Evolutionary conservation across 2,113 vertebrate genomes (phyloP).

Genomic region (Rissa tridactyla): DNA sequence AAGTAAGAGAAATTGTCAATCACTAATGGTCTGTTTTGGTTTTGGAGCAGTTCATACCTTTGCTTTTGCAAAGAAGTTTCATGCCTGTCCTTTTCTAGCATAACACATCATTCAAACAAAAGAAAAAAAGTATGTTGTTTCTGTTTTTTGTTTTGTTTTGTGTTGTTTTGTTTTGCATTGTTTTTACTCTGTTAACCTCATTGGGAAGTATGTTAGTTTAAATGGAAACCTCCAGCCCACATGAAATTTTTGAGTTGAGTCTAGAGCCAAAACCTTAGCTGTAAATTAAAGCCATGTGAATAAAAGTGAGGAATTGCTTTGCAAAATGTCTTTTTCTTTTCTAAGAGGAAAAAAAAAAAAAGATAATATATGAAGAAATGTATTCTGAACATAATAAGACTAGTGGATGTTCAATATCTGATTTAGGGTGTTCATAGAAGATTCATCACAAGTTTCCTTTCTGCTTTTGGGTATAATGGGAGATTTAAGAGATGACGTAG

Average conservation of each 20-base stretch:
- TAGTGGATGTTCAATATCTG: not conserved
- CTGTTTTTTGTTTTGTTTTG: not conserved
- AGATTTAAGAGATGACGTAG: not conserved
- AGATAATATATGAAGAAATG: not conserved
- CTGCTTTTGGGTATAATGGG: not conserved
- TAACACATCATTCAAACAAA: not conserved
- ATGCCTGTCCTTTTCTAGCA: not conserved
- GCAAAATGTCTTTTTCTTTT: not conserved
- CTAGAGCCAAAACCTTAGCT: not conserved
- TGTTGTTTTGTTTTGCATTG: not conserved
- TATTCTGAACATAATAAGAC: not conserved
- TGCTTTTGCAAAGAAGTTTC: not conserved
- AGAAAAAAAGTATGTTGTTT: not conserved
- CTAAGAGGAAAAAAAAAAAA: not conserved
- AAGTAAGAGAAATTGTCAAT: not conserved
- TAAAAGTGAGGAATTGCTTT: not conserved
- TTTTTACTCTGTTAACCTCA: not conserved
- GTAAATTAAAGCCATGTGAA: not conserved
- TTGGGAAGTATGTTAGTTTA: not conserved
- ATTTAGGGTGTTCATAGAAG: not conserved
- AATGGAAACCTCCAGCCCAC: not conserved
- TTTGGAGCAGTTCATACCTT: not conserved
- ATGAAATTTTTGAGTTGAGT: not conserved
- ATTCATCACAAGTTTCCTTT: not conserved
- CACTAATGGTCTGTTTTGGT: not conserved